Evolutionary conservation across 1,140 invertebrate species (phyloP), one percentile per base, ranked within the genome.

Genomic region (Drosophila tsacasi): DNA sequence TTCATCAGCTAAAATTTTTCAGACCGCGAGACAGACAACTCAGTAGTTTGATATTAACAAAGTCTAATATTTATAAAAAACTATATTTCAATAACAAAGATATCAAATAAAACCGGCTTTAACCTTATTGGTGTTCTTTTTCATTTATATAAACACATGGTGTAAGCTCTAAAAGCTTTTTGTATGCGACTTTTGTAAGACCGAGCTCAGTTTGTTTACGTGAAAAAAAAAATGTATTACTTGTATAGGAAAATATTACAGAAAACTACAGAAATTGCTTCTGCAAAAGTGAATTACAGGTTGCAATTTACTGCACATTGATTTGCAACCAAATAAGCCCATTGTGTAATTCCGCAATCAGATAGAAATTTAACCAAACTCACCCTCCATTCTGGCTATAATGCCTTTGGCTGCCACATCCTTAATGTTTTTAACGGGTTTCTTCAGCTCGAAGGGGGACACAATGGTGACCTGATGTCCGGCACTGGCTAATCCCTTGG

Each of bases 391-490:
- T 5, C 10, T 32, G 3, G 77, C 55, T 2, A 83, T 1, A 7
- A 91, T 21, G 12, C 32, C 55, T 5, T 78, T 75, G 21, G 75
- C 47, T 0, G 67, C 23, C n/a, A 95, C 77, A 74, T 95, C 94
- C 5, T 80, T 92, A 44, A 94, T 95, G 76, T 95, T 95, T 4
- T 93, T 79, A 4, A 93, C 67, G 0, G 93, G 91, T 40, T 89
- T 91, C 55, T 94, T 94, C 6, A 93, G 83, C 0, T 94, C 91
- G 74, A 94, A 95, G 5, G 94, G 79, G 57, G 94, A 95, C 1
- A 95, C 80, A 0, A 95, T 83, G 2, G 95, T 95, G 5, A 96
- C 93, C 35, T 95, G 91, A 69, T 96, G 95, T 8, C 95, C 95
- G 35, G 92, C 93, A 15, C 62, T 77, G 0, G 94, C 95, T 23